These are phyloP conservation scores for Myrmecophaga tridactyla DNA, from an alignment of 2,113 vertebrate genomes.

Conservation along the genomic window DNA sequence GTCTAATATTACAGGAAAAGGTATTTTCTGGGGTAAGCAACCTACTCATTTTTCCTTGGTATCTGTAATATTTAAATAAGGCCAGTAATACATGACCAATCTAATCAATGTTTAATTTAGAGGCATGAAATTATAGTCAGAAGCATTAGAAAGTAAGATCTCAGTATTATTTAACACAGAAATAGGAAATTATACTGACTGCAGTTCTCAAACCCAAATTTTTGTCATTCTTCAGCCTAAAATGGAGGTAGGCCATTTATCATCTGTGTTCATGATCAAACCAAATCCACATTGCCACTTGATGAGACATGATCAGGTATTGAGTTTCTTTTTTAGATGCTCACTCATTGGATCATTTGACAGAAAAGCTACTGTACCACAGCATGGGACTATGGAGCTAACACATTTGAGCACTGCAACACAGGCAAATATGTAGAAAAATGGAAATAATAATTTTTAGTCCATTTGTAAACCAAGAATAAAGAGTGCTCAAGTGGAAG, in stretches of 20 bases:
- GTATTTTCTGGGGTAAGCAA: neutral
- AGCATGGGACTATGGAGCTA: neutral
- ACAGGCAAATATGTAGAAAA: neutral
- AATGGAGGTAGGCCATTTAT: neutral
- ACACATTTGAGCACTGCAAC: neutral
- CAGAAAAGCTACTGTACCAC: neutral
- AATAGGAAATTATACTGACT: neutral
- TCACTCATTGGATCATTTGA: neutral
- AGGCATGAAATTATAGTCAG: neutral
- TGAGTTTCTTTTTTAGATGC: neutral
- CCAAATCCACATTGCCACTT: neutral
- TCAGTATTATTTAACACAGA: neutral
- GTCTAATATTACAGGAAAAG: neutral
- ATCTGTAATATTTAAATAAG: neutral
- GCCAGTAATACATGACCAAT: neutral
- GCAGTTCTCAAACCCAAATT: neutral
- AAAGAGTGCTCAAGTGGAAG: neutral
- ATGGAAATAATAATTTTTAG: neutral
- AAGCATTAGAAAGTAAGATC: neutral
- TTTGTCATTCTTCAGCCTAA: neutral
- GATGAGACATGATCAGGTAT: neutral
- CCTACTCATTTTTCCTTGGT: neutral
- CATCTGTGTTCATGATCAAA: neutral
- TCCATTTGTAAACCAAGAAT: constrained; percentile 4
- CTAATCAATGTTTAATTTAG: neutral